Percentiles rank a stretch among this genome's conserved stretches.
Evolutionary conservation across 2,888 invertebrate species (phyloP).

Genomic region (Drosophila neutralis): DNA sequence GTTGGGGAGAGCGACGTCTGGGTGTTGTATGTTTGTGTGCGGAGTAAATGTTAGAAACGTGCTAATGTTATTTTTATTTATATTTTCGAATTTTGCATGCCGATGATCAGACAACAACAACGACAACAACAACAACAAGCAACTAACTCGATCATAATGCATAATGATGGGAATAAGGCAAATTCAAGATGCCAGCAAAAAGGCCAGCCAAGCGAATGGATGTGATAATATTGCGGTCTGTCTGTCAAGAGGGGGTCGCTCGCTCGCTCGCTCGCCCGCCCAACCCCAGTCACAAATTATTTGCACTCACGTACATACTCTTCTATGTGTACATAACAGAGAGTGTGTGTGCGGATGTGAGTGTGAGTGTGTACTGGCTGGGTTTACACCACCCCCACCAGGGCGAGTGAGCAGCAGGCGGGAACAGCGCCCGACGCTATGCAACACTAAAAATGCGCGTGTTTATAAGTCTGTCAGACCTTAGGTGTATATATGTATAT

Average conservation of each 20-base stretch:
- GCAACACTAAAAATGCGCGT: constrained; percentile 78
- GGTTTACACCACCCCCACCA: constrained; percentile 53
- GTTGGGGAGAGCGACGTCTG: constrained; percentile 11
- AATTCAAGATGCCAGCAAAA: constrained; percentile 11
- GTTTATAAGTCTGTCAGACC: constrained; percentile 52
- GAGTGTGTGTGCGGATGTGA: constrained; percentile 18
- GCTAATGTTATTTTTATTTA: constrained; percentile 11
- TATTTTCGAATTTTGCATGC: neutral
- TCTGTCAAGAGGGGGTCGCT: constrained; percentile 17
- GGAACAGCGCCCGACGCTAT: constrained; percentile 70
- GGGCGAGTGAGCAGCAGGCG: constrained; percentile 13
- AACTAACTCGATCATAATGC: constrained; percentile 35
- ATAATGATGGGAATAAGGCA: constrained; percentile 5
- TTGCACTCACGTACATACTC: constrained; percentile 59
- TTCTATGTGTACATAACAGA: constrained; percentile 59
- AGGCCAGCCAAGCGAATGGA: constrained; percentile 27
- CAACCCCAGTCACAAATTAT: constrained; percentile 49
- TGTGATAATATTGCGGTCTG: constrained; percentile 55
- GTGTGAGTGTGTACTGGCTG: constrained; percentile 38
- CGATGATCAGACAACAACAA: neutral
- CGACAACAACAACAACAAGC: neutral
- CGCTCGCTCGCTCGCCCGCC: constrained; percentile 19
- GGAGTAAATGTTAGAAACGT: constrained; percentile 8
- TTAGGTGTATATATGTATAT: constrained; percentile 22
- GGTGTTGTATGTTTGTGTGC: constrained; percentile 5